These are phyloP conservation scores for Drosophila ustulata DNA, from an alignment of 2,888 invertebrate species.

Conservation along the genomic window DNA sequence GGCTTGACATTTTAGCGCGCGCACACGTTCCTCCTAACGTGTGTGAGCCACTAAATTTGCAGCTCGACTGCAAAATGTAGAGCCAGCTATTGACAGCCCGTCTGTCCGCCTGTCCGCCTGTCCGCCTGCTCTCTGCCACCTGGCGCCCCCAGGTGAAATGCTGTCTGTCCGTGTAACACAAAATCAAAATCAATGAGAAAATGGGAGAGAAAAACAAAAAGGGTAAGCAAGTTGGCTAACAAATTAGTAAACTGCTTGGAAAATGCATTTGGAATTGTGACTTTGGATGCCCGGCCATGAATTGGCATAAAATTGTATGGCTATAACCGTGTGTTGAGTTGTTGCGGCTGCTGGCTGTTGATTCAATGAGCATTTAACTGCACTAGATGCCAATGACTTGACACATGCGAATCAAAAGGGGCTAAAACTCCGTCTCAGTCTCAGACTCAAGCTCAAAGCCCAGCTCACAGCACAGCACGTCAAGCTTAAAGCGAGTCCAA, in stretches of 20 bases:
- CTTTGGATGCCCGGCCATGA: constrained; percentile 66
- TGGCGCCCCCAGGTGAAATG: constrained; percentile 67
- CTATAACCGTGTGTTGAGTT: constrained; percentile 32
- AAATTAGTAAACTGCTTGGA: constrained; percentile 65
- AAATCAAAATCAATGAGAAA: constrained; percentile 33
- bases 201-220: constrained; percentile 25
- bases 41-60: constrained; percentile 56
- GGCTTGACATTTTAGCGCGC: constrained; percentile 74
- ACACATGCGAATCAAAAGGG: constrained; percentile 78
- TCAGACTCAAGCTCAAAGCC: constrained; percentile 46
- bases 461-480: constrained; percentile 40
- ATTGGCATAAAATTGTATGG: constrained; percentile 69
- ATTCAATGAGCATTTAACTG: constrained; percentile 74
- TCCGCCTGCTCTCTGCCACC: constrained; percentile 20
- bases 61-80: constrained; percentile 32
- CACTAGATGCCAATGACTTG: constrained; percentile 82
- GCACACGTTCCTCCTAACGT: constrained; percentile 48
- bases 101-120: constrained; percentile 8
- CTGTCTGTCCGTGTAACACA: constrained; percentile 13
- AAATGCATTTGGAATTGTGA: constrained; percentile 63
- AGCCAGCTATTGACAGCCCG: constrained; percentile 57
- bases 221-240: constrained; percentile 58
- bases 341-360: constrained; percentile 46
- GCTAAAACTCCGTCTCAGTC: constrained; percentile 31
- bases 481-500: constrained; percentile 50